A percentile compares a stretch with the other conserved stretches of the same genome.
These are phyloP conservation scores for Bradypodion ventrale DNA, from an alignment of 2,797 vertebrate genomes.

Conservation along the genomic window DNA sequence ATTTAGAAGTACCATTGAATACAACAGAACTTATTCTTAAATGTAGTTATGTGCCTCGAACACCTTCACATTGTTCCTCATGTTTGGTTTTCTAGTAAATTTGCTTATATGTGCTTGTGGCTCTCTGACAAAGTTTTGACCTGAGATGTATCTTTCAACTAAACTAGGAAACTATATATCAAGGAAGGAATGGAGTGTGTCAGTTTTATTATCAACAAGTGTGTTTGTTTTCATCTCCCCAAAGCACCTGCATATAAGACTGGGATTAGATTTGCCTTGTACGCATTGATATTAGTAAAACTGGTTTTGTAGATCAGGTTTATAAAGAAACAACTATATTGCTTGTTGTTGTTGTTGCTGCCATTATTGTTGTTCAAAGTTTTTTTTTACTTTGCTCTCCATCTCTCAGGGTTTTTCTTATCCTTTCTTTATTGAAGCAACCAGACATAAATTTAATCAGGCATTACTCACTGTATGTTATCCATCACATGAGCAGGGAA, in stretches of 20 bases:
- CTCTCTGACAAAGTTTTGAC: not conserved
- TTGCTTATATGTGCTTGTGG: not conserved
- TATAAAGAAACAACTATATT: not conserved
- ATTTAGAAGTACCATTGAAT: not conserved
- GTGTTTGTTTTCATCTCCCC: not conserved
- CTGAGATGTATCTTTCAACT: not conserved
- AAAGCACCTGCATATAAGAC: not conserved
- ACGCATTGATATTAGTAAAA: not conserved
- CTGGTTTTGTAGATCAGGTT: not conserved
- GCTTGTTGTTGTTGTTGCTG: no score
- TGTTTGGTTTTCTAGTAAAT: not conserved
- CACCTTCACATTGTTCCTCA: not conserved
- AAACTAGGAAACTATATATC: not conserved
- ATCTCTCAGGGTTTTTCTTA: not conserved
- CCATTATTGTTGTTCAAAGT: no score
- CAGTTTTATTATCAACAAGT: not conserved
- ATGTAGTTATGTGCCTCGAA: not conserved
- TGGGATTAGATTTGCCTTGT: not conserved
- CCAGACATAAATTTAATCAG: no score
- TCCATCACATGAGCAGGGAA: not conserved
- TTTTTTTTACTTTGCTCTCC: not conserved
- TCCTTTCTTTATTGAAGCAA: no score
- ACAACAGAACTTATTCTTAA: not conserved
- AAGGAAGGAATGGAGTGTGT: not conserved
- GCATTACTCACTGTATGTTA: no score